These are phyloP conservation scores for Latheticus oryzae DNA, from an alignment of 2,888 invertebrate genomes.

Conservation along the genomic window DNA sequence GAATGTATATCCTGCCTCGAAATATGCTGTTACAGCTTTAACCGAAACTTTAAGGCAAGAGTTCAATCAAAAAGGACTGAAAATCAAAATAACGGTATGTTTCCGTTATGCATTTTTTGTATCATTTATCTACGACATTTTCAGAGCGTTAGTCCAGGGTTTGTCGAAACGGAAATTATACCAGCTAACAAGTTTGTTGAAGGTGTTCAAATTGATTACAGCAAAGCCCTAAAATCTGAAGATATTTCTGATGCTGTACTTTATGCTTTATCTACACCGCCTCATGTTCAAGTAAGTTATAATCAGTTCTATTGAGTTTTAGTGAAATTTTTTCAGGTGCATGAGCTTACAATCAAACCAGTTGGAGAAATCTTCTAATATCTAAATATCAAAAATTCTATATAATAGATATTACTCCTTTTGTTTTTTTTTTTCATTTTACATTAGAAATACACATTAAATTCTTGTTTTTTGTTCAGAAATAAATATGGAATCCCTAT, in stretches of 20 bases:
- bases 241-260: slow-evolving; percentile 15
- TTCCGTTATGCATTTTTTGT: not conserved
- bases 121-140: not conserved
- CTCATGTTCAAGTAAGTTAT: slow-evolving; percentile 17
- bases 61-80: slow-evolving; percentile 20
- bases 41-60: slow-evolving; percentile 47
- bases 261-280: slow-evolving; percentile 8
- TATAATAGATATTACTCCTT: not conserved
- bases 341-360: slow-evolving; percentile 20
- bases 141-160: slow-evolving; percentile 41
- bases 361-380: slow-evolving; percentile 8
- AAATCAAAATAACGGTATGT: slow-evolving; percentile 28
- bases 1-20: slow-evolving; percentile 44
- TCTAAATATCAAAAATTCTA: not conserved
- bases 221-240: not conserved
- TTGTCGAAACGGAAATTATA: not conserved
- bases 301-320: not conserved
- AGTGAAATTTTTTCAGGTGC: slow-evolving; percentile 7
- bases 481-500: too few species aligned
- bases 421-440: too few species aligned
- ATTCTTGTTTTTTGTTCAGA: too few species aligned
- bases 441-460: too few species aligned
- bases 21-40: slow-evolving; percentile 46
- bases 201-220: not conserved
- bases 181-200: not conserved